A percentile compares a stretch with the other conserved stretches of the same genome.
Conservation (phyloP, 2,797 vertebrate genomes). For the Antennarius maculatus region DNA sequence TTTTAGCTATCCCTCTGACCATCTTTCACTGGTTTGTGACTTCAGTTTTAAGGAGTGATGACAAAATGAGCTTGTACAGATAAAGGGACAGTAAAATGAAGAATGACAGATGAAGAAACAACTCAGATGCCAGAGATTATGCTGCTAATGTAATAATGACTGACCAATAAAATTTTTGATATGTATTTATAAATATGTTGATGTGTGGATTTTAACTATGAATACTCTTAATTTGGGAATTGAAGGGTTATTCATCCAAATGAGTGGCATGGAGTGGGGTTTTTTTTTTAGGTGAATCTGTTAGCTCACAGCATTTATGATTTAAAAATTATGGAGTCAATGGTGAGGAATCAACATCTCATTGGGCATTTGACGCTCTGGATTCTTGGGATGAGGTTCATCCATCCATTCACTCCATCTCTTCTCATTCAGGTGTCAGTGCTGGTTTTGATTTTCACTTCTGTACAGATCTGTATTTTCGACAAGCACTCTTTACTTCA, state of each 20-base stretch:
- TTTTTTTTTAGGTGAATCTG: too few species aligned
- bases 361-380: too few species aligned
- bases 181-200: slow-evolving; percentile 1
- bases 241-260: not conserved
- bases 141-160: slow-evolving; percentile 1
- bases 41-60: slow-evolving; percentile 86
- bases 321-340: too few species aligned
- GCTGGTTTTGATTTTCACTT: too few species aligned
- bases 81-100: not conserved
- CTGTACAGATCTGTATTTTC: too few species aligned
- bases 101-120: slow-evolving; percentile 7
- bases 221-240: not conserved
- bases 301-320: too few species aligned
- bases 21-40: slow-evolving; percentile 95
- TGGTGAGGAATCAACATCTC: too few species aligned
- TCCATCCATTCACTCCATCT: too few species aligned
- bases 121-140: slow-evolving; percentile 5
- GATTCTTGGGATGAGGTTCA: too few species aligned
- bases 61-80: accelerated
- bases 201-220: not conserved
- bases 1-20: slow-evolving; percentile 94
- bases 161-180: slow-evolving; percentile 19
- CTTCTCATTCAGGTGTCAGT: too few species aligned
- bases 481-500: too few species aligned
- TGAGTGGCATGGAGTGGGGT: too few species aligned